These are phyloP conservation scores for Beris chalybata DNA, from an alignment of 2,888 invertebrate genomes.

Conservation along the genomic window DNA sequence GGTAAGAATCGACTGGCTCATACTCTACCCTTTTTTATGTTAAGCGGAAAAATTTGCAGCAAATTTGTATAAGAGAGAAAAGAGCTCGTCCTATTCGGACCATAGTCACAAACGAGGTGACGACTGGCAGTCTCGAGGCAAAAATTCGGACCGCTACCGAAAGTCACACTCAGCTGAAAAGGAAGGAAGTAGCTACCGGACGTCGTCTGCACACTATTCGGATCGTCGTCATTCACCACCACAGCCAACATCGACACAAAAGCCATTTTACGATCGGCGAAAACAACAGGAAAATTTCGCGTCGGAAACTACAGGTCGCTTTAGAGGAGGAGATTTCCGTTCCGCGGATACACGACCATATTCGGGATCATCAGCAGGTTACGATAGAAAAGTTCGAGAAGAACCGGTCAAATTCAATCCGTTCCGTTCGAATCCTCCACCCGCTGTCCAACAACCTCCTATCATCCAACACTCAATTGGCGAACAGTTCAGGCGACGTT, in stretches of 20 bases:
- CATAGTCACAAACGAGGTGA: constrained; percentile 20
- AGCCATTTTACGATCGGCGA: background rate
- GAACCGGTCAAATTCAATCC: constrained; percentile 13
- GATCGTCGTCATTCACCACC: background rate
- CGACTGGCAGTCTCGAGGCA: background rate
- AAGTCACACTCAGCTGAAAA: background rate
- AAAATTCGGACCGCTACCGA: background rate
- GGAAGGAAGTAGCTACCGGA: constrained; percentile 1
- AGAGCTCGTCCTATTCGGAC: constrained; percentile 5
- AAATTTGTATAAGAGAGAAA: constrained; percentile 18
- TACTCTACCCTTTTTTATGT: constrained; percentile 17
- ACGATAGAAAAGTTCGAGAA: background rate
- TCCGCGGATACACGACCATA: background rate
- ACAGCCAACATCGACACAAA: constrained; percentile 5
- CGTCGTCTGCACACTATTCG: background rate
- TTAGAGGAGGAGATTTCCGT: background rate
- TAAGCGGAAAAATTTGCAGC: constrained; percentile 29
- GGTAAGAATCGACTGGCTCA: constrained; percentile 22
- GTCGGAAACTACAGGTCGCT: constrained; percentile 7
- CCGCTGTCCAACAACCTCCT: background rate
- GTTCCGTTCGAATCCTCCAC: constrained; percentile 12
- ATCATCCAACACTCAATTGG: background rate
- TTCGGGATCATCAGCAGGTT: background rate
- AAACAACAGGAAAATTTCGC: background rate
- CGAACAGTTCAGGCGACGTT: background rate